A percentile compares a stretch with the other conserved stretches of the same genome.
Evolutionary conservation across 2,113 vertebrate genomes (phyloP).

Genomic region (Mus spicilegus): DNA sequence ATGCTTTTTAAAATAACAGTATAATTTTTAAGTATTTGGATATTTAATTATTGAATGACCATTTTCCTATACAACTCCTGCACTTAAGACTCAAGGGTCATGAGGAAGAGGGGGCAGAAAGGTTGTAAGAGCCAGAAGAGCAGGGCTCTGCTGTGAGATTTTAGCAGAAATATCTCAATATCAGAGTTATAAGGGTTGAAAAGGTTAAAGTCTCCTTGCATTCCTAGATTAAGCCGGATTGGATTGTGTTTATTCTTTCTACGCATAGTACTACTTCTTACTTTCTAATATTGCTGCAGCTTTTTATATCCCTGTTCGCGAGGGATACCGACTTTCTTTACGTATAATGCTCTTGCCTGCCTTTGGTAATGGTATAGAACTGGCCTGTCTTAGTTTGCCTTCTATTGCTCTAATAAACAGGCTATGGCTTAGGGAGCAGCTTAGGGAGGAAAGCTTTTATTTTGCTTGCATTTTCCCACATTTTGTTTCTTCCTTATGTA

Average conservation of each 20-base stretch:
- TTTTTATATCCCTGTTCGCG: not conserved
- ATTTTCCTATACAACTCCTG: not conserved
- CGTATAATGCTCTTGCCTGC: slow-evolving; percentile 23
- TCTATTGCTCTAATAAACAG: not conserved
- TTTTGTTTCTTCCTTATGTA: slow-evolving; percentile 30
- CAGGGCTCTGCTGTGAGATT: not conserved
- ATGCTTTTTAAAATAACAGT: not conserved
- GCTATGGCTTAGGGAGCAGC: not conserved
- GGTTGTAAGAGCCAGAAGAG: not conserved
- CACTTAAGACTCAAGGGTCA: not conserved
- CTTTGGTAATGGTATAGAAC: slow-evolving; percentile 5
- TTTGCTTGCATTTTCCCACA: not conserved
- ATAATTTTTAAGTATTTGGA: slow-evolving; percentile 40
- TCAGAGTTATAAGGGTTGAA: not conserved
- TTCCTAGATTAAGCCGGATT: not conserved
- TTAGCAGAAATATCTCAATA: slow-evolving; percentile 37
- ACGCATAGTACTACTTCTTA: not conserved
- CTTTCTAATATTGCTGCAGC: not conserved
- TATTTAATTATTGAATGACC: slow-evolving; percentile 42
- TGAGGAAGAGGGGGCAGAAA: not conserved
- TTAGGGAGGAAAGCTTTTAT: not conserved
- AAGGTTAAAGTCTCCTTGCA: not conserved
- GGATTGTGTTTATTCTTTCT: not conserved
- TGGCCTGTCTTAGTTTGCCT: not conserved
- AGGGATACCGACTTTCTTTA: not conserved